These are phyloP conservation scores for Phortica magna DNA, from an alignment of 2,888 invertebrate genomes.

Conservation along the genomic window DNA sequence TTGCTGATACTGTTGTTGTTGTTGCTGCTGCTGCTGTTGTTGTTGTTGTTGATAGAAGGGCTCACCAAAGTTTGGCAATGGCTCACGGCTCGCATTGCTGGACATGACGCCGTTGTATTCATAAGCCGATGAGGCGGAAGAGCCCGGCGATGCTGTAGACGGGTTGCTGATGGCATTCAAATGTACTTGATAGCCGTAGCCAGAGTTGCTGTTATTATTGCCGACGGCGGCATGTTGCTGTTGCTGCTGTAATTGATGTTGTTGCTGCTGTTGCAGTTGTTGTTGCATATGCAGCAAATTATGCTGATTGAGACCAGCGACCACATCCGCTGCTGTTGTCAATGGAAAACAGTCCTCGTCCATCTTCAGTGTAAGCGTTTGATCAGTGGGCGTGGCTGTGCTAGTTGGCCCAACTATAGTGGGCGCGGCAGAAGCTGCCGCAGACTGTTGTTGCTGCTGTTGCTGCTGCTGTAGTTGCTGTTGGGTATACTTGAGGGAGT, in stretches of 20 bases:
- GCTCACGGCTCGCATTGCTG: slow-evolving; percentile 75
- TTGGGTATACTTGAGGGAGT: slow-evolving; percentile 86
- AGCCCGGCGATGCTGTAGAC: slow-evolving; percentile 69
- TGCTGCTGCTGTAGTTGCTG: slow-evolving; percentile 75
- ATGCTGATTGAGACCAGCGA: slow-evolving; percentile 55
- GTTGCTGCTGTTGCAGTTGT: slow-evolving; percentile 55
- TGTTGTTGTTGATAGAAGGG: slow-evolving; percentile 65
- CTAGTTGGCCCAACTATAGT: slow-evolving; percentile 33
- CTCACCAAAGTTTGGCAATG: slow-evolving; percentile 51
- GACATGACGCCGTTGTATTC: slow-evolving; percentile 79
- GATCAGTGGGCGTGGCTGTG: slow-evolving; percentile 59
- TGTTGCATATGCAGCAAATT: slow-evolving; percentile 54
- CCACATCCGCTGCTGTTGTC: slow-evolving; percentile 73
- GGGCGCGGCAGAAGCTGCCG: slow-evolving; percentile 46
- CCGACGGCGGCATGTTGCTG: slow-evolving; percentile 34
- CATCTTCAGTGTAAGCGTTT: slow-evolving; percentile 86
- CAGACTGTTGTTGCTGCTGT: slow-evolving; percentile 55
- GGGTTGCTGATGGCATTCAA: slow-evolving; percentile 77
- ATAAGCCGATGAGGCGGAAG: slow-evolving; percentile 72
- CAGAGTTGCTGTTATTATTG: slow-evolving; percentile 58
- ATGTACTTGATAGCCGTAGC: slow-evolving; percentile 74
- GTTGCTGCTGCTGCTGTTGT: slow-evolving; percentile 63
- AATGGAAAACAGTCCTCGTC: slow-evolving; percentile 90
- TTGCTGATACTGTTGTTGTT: slow-evolving; percentile 50
- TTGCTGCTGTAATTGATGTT: slow-evolving; percentile 46